Evolutionary conservation across 2,888 invertebrate genomes (phyloP), one percentile per base, ranked within the genome.

Genomic region (Lomographa bimaculata): DNA sequence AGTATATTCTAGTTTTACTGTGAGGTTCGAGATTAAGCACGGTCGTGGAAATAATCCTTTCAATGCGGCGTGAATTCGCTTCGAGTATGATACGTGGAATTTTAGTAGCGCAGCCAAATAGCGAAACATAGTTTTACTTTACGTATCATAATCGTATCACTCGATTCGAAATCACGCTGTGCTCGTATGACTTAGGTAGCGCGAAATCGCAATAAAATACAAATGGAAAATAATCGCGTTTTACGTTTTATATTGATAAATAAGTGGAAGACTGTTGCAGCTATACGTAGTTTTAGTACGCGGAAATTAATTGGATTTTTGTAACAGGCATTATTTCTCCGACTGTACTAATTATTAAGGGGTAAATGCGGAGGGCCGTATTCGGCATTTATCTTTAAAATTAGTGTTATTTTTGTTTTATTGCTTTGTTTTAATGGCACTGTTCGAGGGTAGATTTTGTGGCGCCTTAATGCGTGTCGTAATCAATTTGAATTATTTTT

Each of bases 1-100:
- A 65, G 55, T 68, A 63, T 83, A 84, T 84, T 79, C 64, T 85
- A 85, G 81, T 71, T 80, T 79, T 73, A 83, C 64, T 72, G 67
- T 71, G 70, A 62, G 60, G 50, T 36, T 32, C 28, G 44, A 38
- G 36, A 40, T 40, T 37, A 30, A 25, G 46, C 39, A 24, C 43
- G 43, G 46, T 47, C 39, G 46, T 43, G 53, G 48, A 42, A 45
- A 51, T 33, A 26, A 43, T 32, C 8, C 14, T 28, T 37, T 11
- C 7, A 7, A 18, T 12, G 30, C 2, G 20, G 30, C 20, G 16
- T 3, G 5, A n/a, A 12, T 26, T 5, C 11, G 29, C 10, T 5
- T 14, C 19, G 18, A 8, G 9, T 9, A 32, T 10, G 10, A 11
- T 7, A 24, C 18, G 14, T 7, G n/a, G n/a, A n/a, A n/a, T n/a